Percentiles rank a stretch among this genome's conserved stretches.
Conservation (phyloP, 2,888 invertebrate species). For the Polyommatus iphigenia region DNA sequence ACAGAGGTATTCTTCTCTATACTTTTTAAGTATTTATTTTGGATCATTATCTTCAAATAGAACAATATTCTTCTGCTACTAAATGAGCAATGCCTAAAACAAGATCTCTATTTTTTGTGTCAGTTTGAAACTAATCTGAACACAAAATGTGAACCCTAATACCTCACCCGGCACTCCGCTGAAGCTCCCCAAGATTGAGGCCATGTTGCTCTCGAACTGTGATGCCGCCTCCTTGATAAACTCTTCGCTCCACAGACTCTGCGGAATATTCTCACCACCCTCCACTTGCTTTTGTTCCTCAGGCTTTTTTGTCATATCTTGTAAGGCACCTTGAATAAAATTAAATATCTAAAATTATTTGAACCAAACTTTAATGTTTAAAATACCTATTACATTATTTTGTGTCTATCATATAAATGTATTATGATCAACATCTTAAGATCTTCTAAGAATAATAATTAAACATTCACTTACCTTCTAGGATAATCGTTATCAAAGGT, state of each 20-base stretch:
- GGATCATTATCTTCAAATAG: not conserved
- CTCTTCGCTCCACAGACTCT: conserved; percentile 85
- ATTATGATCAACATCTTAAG: not conserved
- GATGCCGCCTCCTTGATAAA: conserved; percentile 85
- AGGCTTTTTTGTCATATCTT: conserved; percentile 71
- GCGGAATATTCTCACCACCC: conserved; percentile 48
- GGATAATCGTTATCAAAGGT: conserved; percentile 1
- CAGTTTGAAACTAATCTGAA: not conserved
- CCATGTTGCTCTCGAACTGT: conserved; percentile 86
- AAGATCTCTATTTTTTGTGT: not conserved
- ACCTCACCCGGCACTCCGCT: conserved; percentile 68
- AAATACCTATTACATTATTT: too few relatives aligned
- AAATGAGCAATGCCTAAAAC: not conserved
- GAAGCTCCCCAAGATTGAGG: conserved; percentile 72
- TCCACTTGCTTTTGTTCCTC: conserved; percentile 43
- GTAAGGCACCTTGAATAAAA: conserved; percentile 78
- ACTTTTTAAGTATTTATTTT: not conserved
- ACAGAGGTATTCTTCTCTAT: not conserved
- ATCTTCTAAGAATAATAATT: not conserved
- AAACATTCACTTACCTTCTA: not conserved
- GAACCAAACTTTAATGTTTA: not conserved
- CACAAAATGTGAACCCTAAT: conserved; percentile 23
- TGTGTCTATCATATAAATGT: not conserved
- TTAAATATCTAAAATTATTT: not conserved
- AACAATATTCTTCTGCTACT: not conserved